phyloP scores from a whole-genome alignment of 2,797 vertebrate genomes.

The Manis crassicaudata region DNA sequence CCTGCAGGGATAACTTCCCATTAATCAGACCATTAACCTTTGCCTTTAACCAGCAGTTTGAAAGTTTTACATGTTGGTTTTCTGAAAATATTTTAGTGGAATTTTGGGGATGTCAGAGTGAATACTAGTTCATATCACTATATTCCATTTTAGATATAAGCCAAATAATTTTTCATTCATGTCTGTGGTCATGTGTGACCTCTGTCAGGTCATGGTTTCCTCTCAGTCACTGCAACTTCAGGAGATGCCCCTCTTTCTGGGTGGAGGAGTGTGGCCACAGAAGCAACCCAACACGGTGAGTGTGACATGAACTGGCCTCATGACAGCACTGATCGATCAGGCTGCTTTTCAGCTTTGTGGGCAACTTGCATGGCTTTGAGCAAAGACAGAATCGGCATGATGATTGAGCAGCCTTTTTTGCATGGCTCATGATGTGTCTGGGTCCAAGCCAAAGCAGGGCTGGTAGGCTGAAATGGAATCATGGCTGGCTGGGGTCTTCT shows the following conservation, averaged over 20 bases:
- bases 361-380: neutral
- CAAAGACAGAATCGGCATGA: neutral
- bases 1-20: neutral
- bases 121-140: neutral
- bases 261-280: neutral
- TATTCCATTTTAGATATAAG: neutral
- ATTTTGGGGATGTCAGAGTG: neutral
- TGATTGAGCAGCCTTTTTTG: neutral
- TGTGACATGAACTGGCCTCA: neutral
- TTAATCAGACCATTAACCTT: neutral
- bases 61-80: neutral
- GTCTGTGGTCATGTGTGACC: neutral
- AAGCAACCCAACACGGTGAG: neutral
- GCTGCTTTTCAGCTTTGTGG: neutral
- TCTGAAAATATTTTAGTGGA: neutral
- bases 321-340: neutral
- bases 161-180: neutral
- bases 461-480: neutral
- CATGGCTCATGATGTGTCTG: neutral
- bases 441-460: neutral
- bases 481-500: neutral
- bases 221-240: neutral
- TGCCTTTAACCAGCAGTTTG: neutral
- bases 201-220: neutral
- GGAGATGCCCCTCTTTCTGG: neutral